These are phyloP conservation scores for Drosophila monieri DNA, from an alignment of 2,888 invertebrate genomes.

Conservation along the genomic window DNA sequence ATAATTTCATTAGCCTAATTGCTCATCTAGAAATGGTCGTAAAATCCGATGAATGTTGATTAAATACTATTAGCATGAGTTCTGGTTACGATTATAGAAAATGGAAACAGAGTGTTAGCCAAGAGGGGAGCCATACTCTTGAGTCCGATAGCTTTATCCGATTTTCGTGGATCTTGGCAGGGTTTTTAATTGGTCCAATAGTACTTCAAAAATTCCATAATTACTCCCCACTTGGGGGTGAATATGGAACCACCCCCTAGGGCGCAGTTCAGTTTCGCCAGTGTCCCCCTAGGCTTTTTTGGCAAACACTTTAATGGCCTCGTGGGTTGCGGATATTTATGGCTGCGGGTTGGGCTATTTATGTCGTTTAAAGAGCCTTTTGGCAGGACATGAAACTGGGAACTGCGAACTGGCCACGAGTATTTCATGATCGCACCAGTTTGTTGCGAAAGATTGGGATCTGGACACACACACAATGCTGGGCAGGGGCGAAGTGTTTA, in stretches of 20 bases:
- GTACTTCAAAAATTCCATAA: neutral
- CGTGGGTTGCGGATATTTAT: conserved; percentile 57
- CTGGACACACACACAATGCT: conserved; percentile 30
- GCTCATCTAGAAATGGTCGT: conserved; percentile 30
- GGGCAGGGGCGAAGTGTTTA: conserved; percentile 55
- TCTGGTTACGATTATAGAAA: conserved; percentile 4
- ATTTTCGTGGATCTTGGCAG: conserved; percentile 1
- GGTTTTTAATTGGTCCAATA: neutral
- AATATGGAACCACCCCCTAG: neutral
- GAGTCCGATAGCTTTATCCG: neutral
- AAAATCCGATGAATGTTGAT: conserved; percentile 37
- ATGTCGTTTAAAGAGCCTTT: conserved; percentile 37
- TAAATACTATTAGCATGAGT: conserved; percentile 30
- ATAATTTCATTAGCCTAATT: conserved; percentile 40
- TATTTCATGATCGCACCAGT: conserved; percentile 39
- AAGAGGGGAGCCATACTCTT: neutral
- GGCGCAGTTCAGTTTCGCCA: neutral
- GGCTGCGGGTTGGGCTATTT: conserved; percentile 54
- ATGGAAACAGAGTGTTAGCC: conserved; percentile 9
- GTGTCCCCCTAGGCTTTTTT: conserved; percentile 29
- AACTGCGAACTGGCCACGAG: conserved; percentile 11
- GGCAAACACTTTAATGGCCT: conserved; percentile 69
- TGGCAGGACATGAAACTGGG: neutral
- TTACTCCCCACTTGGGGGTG: neutral
- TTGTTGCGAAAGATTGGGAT: conserved; percentile 41